Base-by-base conservation (phyloP, 1,140 invertebrate species). In the Akabosia matsudoensis region DNA sequence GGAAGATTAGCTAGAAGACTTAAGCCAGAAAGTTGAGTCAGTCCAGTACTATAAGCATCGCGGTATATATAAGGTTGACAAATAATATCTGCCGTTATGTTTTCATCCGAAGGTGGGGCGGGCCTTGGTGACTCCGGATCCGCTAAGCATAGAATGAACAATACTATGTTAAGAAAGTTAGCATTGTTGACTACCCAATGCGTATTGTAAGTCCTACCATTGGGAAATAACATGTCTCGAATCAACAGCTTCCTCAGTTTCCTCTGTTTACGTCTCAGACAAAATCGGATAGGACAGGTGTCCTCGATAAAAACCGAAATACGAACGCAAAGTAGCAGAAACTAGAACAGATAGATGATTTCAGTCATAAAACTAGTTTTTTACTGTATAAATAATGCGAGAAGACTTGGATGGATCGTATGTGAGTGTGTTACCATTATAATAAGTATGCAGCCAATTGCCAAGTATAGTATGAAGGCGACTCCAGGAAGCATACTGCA, bases 1-100 rank as follows among this genome's bases (percentile, higher is more conserved):
- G 76, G 76, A n/a, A 77, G 67, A 70, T 74, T 73, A 33, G 76
- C 73, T 0, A 77, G 45, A 61, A 77, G 73, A 52, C 76, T 77
- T 54, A 76, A 34, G 28, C 75, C 75, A 18, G 37, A 45, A 18
- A 45, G 37, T 45, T 45, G 37, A 31, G 61, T 67, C 70, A 72
- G 33, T 51, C 70, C 70, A 7, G 76, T 77, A 33, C 72, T 77
- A 22, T 61, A 70, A 1, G 72, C 61, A 51, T 77, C 76, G 31
- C 73, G 54, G 33, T 77, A 77, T 1, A 77, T 73, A 51, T 77
- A 77, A 0, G 73, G 37, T 28, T 74, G 72, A 37, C 72, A 74
- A 16, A 77, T 56, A 13, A 72, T 67, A n/a, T 73, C 26, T 26
- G 73, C 73, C 18, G 61, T 74, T 4, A 77, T 72, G 61, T 45